Percentiles rank a stretch among this genome's conserved stretches.
These are phyloP conservation scores for Anhinga rufa DNA, from an alignment of 2,113 vertebrate genomes.

Conservation along the genomic window DNA sequence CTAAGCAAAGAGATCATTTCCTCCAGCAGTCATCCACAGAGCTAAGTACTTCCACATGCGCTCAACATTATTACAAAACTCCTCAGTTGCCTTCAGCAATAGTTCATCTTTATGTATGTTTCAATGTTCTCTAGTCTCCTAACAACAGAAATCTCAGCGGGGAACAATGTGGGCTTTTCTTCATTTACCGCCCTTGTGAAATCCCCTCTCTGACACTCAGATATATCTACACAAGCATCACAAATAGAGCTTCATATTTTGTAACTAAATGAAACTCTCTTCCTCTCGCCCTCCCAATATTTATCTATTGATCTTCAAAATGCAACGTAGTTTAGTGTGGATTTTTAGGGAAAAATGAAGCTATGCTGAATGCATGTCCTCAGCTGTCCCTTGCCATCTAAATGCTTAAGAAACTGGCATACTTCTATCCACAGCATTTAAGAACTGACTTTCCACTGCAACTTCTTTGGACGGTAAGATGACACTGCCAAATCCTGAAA, in stretches of 20 bases:
- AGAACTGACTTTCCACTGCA: background rate
- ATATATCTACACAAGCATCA: background rate
- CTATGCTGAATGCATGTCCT: background rate
- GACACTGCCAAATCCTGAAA: background rate
- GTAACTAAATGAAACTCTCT: background rate
- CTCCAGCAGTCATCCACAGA: background rate
- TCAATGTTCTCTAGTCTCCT: background rate
- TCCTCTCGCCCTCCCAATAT: background rate
- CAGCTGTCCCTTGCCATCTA: background rate
- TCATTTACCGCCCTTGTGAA: background rate
- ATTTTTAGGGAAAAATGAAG: background rate
- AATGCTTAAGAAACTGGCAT: background rate
- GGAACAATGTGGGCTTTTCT: background rate
- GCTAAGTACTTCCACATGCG: background rate
- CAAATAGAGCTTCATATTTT: background rate
- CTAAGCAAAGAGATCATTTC: background rate
- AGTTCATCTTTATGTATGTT: background rate
- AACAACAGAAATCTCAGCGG: background rate
- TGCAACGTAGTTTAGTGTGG: background rate
- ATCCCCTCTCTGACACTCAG: background rate
- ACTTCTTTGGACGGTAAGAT: background rate
- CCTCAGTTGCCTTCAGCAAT: background rate
- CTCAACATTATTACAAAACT: background rate
- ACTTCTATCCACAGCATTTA: background rate
- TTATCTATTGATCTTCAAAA: background rate